Evolutionary conservation across 2,888 invertebrate genomes (phyloP).

Genomic region (Acleris cristana): DNA sequence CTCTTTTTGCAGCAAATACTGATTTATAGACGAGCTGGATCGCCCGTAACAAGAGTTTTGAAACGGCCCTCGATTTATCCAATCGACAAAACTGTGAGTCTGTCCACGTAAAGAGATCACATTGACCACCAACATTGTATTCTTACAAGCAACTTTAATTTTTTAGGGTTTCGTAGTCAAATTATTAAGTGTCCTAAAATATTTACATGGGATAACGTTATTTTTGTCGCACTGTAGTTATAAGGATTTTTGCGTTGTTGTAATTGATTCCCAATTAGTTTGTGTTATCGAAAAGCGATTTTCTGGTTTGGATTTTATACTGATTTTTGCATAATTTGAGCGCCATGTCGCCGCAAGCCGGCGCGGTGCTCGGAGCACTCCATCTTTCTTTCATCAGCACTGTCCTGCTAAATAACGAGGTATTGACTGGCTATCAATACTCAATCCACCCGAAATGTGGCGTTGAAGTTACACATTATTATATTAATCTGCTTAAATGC

Average conservation of each 20-base stretch:
- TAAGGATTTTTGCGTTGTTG: constrained; percentile 4
- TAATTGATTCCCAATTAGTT: constrained; percentile 12
- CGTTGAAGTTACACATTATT: background rate
- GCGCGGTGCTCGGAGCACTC: constrained; percentile 3
- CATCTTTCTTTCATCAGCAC: constrained; percentile 30
- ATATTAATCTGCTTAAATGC: too few species aligned
- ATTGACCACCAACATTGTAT: too few species aligned
- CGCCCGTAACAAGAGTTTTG: constrained; percentile 35
- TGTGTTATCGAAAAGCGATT: constrained; percentile 13
- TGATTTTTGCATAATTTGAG: constrained; percentile 31
- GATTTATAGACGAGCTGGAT: constrained; percentile 35
- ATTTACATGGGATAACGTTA: too few species aligned
- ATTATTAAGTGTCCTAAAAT: too few species aligned
- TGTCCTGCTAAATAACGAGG: constrained; percentile 25
- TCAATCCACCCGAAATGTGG: background rate
- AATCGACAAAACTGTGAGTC: constrained; percentile 27
- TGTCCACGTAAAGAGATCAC: constrained; percentile 15
- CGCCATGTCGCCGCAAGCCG: constrained; percentile 26
- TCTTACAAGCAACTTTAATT: too few species aligned
- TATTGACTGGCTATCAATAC: constrained; percentile 8
- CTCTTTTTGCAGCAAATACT: constrained; percentile 33
- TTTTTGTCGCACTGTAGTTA: too few species aligned
- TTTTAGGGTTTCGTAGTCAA: too few species aligned
- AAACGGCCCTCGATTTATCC: constrained; percentile 27
- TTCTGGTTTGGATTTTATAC: constrained; percentile 22